Evolutionary conservation across 2,113 vertebrate genomes (phyloP), one percentile per base, ranked within the genome.

Genomic region (Oncorhynchus clarkii): DNA sequence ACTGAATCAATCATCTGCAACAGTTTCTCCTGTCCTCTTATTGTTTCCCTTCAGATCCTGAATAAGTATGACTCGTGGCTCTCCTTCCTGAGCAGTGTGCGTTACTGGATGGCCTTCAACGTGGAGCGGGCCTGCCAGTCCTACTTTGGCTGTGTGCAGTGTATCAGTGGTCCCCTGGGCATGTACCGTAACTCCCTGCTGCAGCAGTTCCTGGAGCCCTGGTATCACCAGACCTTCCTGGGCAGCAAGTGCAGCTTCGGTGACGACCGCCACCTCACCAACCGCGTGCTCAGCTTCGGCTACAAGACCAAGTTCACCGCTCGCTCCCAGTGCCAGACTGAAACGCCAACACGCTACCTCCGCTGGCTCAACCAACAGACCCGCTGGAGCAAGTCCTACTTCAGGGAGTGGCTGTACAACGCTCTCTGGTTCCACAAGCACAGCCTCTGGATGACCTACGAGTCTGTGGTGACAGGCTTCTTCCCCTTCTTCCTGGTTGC

Each of bases 71-170:
- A 99, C 85, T 99, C 98, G 0, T 99, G 98, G 98, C 96, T 99
- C 87, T 99, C 98, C 87, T 99, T 99, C 92, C 93, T 99, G 85
- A 99, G 98, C 92, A 99, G 98, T 0, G 98, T 99, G 68, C 93
- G 98, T 5, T 99, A 99, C 92, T 99, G 98, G 98, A 98, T 99
- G 97, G 98, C 98, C 68, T 99, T 99, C 92, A 99, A 99, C 1
- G 94, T 99, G 73, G 98, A 99, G 87, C 95, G 98, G 0, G 98
- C 98, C 65, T 99, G 98, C 90, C 98, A 99, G 94, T 99, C 97
- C 22, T 99, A 99, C 91, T 99, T 99, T 0, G 98, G 98, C 45
- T 99, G 98, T 0, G 98, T 99, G 60, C 98, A 99, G 92, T 99
- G 98, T 85, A 99, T 99, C 86, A 99, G 97, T 0, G 98, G 98